These are phyloP conservation scores for Meda fulgida DNA, from an alignment of 2,797 vertebrate genomes.

Conservation along the genomic window DNA sequence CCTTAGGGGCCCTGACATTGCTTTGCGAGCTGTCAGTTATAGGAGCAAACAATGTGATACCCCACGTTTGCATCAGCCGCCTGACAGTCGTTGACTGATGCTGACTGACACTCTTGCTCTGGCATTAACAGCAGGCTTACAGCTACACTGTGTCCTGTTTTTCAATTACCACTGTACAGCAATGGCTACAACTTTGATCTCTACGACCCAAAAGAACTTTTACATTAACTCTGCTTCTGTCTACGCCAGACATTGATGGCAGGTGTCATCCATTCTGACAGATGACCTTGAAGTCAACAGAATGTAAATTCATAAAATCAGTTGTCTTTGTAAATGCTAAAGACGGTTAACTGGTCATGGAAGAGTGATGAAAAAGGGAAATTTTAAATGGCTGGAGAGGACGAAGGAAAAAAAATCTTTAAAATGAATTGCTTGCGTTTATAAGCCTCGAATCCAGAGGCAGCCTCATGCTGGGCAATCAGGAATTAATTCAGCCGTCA, in stretches of 20 bases:
- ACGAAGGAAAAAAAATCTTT: conserved; percentile 27
- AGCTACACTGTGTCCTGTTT: conserved; percentile 69
- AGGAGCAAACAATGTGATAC: conserved; percentile 64
- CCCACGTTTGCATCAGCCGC: conserved; percentile 69
- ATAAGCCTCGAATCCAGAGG: conserved; percentile 56
- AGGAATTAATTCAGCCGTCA: conserved; percentile 71
- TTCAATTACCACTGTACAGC: conserved; percentile 64
- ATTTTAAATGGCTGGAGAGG: conserved; percentile 57
- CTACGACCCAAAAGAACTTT: conserved; percentile 19
- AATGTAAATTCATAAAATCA: conserved; percentile 43
- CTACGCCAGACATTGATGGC: conserved; percentile 60
- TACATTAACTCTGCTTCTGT: conserved; percentile 18
- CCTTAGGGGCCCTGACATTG: conserved; percentile 46
- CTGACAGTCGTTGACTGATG: conserved; percentile 74
- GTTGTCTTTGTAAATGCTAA: conserved; percentile 30
- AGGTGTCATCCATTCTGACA: conserved; percentile 42
- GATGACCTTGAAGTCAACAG: conserved; percentile 28
- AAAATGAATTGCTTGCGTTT: conserved; percentile 66
- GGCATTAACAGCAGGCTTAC: conserved; percentile 65
- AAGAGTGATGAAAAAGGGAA: conserved; percentile 32
- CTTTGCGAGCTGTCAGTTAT: conserved; percentile 69
- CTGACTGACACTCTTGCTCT: conserved; percentile 60
- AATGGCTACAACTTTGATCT: conserved; percentile 52
- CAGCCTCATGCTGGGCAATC: conserved; percentile 65
- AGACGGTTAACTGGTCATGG: conserved; percentile 34